Evolutionary conservation across 2,888 invertebrate genomes (phyloP), one percentile per base, ranked within the genome.

Genomic region (Ormia ochracea): DNA sequence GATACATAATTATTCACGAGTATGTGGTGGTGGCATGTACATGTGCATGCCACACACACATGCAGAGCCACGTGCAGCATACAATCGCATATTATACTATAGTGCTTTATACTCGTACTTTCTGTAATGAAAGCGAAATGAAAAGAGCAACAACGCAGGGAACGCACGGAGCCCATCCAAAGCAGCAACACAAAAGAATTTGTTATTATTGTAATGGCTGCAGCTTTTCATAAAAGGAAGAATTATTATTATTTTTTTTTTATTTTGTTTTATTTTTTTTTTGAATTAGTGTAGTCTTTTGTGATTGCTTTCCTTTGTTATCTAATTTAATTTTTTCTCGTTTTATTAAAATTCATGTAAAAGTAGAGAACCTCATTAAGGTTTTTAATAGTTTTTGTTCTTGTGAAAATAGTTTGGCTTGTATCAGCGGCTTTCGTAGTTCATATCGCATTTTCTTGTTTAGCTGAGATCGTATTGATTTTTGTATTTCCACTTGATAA

Each of bases 331-430:
- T n/a, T 26, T 50, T 58, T 48, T 78, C 41, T 63, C 50, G 58
- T 36, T 61, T 28, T 59, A 54, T 58, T 66, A 65, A 78, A 72
- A 72, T 78, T 78, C 58, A 63, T 59, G 31, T 59, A 23, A 69
- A 74, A 78, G 74, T 69, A 63, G 58, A 74, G 56, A 65, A 58
- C 58, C 63, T 68, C 50, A 74, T 78, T 74, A 78, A 65, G n/a
- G 41, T 65, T 50, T 50, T n/a, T n/a, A n/a, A n/a, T n/a, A n/a
- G n/a, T n/a, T 63, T 56, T 70, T 68, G 14, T 23, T 58, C n/a
- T n/a, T 58, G 12, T 58, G 38, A n/a, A 38, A 36, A 56, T 69
- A 58, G 28, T 70, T 36, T 48, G 31, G n/a, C n/a, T n/a, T n/a
- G n/a, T n/a, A n/a, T n/a, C n/a, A n/a, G n/a, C n/a, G n/a, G n/a